A percentile compares a stretch with the other conserved stretches of the same genome.
Evolutionary conservation across 2,888 invertebrate species (phyloP).

Genomic region (Bimastos eiseni): DNA sequence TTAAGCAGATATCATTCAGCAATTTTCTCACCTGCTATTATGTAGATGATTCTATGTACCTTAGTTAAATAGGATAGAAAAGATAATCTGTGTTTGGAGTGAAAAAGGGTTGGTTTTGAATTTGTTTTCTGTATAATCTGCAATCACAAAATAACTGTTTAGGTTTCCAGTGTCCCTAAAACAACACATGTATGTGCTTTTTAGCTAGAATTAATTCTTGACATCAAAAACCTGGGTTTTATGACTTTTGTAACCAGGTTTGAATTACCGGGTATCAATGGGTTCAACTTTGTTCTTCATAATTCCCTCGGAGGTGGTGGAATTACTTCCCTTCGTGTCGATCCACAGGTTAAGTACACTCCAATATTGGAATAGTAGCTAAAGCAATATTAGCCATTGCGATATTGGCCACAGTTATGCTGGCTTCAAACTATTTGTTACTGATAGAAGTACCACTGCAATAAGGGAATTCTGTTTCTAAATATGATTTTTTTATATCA

Average conservation of each 20-base stretch:
- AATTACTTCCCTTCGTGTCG: slow-evolving; percentile 64
- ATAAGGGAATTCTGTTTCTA: neutral
- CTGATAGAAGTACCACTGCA: neutral
- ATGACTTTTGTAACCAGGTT: slow-evolving; percentile 55
- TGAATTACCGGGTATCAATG: slow-evolving; percentile 64
- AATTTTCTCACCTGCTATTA: neutral
- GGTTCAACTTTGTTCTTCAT: slow-evolving; percentile 64
- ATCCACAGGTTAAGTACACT: slow-evolving; percentile 60
- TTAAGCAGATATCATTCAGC: neutral
- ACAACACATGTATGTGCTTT: neutral
- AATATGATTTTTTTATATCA: no score
- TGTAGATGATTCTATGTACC: neutral
- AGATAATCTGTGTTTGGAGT: neutral
- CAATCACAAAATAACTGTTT: neutral
- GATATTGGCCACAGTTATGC: neutral
- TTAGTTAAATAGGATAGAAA: neutral
- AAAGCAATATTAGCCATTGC: neutral
- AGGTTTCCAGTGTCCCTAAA: neutral
- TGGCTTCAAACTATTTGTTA: neutral
- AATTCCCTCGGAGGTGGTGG: slow-evolving; percentile 65
- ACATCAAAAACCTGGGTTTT: neutral
- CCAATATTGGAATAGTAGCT: neutral
- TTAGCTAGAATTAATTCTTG: neutral
- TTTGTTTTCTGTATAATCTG: neutral
- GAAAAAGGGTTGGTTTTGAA: neutral